Percentiles rank a stretch among this genome's conserved stretches.
Evolutionary conservation across 2,888 invertebrate species (phyloP).

Genomic region (Microctonus hyperodae): DNA sequence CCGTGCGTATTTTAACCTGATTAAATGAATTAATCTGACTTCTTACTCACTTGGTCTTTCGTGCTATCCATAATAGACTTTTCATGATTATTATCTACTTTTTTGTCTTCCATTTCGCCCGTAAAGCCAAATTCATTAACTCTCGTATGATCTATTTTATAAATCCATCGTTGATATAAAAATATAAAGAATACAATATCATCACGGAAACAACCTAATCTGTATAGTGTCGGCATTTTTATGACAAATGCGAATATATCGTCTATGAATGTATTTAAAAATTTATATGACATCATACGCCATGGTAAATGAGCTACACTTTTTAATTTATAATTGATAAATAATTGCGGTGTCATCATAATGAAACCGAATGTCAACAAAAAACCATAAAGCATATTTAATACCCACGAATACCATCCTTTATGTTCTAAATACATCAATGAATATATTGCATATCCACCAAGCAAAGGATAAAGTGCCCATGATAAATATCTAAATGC

Average conservation of each 20-base stretch:
- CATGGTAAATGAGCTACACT: slow-evolving; percentile 99
- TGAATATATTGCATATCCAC: slow-evolving; percentile 95
- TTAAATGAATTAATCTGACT: slow-evolving; percentile 48
- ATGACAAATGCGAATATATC: slow-evolving; percentile 99
- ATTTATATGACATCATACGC: slow-evolving; percentile 99
- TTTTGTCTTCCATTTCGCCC: slow-evolving; percentile 82
- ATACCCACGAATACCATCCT: slow-evolving; percentile 98
- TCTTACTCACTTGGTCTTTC: slow-evolving; percentile 45
- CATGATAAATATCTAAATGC: slow-evolving; percentile 97
- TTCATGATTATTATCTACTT: slow-evolving; percentile 38
- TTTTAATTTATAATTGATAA: slow-evolving; percentile 99
- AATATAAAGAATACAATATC: slow-evolving; percentile 99
- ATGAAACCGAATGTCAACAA: slow-evolving; percentile 98
- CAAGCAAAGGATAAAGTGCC: slow-evolving; percentile 91
- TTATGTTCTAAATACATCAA: slow-evolving; percentile 95
- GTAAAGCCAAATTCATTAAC: slow-evolving; percentile 99
- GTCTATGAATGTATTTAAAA: slow-evolving; percentile 98
- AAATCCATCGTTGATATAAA: slow-evolving; percentile 98
- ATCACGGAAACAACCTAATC: slow-evolving; percentile 97
- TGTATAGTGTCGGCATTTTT: slow-evolving; percentile 99
- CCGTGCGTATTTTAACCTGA: not conserved
- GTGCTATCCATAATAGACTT: slow-evolving; percentile 24
- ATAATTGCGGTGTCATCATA: slow-evolving; percentile 99
- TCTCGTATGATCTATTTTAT: slow-evolving; percentile 93
- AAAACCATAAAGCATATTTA: slow-evolving; percentile 97